A percentile compares a stretch with the other conserved stretches of the same genome.
Evolutionary conservation across 2,888 invertebrate genomes (phyloP).

Genomic region (Tenthredo distinguenda): DNA sequence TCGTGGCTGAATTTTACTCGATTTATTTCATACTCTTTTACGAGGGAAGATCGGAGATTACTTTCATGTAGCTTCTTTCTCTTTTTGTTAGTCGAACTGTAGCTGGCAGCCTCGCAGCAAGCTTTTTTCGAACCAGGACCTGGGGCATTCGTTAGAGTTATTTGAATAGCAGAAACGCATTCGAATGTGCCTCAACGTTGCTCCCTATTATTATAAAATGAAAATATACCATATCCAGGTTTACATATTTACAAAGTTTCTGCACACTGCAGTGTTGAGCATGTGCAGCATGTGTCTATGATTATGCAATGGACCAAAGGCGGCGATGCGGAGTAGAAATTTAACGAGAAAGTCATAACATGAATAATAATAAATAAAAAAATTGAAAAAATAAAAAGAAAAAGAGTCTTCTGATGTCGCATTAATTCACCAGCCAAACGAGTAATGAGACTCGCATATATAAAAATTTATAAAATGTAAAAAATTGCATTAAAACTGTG

Average conservation of each 20-base stretch:
- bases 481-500: constrained; percentile 22
- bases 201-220: constrained; percentile 20
- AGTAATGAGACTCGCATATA: constrained; percentile 40
- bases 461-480: constrained; percentile 1
- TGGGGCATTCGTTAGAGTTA: neutral
- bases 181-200: constrained; percentile 18
- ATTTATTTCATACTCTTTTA: constrained; percentile 1
- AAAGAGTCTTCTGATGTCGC: neutral
- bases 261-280: neutral
- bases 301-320: constrained; percentile 11
- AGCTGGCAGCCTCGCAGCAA: neutral
- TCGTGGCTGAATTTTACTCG: neutral
- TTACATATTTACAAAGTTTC: neutral
- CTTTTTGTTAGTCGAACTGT: neutral
- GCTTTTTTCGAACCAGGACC: neutral
- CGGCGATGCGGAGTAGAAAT: constrained; percentile 25
- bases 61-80: neutral
- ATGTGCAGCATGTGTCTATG: neutral
- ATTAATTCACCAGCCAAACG: constrained; percentile 47
- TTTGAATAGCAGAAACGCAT: constrained; percentile 38
- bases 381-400: neutral
- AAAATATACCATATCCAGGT: constrained; percentile 30
- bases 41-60: neutral
- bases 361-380: constrained; percentile 35
- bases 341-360: constrained; percentile 31